Conservation (phyloP, 2,113 vertebrate species). For the Ceyx margarethae region DNA sequence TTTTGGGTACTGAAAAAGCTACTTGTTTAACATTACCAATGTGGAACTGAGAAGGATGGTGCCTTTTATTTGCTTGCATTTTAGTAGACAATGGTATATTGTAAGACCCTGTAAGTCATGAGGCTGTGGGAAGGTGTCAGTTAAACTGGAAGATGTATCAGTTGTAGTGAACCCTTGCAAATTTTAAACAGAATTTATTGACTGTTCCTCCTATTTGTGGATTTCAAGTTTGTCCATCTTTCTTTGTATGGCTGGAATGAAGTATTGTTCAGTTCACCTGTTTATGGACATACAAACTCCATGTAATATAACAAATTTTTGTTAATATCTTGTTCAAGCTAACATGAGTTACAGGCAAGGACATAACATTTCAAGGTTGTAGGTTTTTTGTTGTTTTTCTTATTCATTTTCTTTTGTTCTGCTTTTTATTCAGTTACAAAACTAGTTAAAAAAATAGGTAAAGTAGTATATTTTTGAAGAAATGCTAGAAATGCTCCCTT, state of each 20-base stretch:
- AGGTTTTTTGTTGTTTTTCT: background rate
- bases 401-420: background rate
- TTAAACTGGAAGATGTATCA: background rate
- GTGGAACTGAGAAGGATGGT: background rate
- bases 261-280: background rate
- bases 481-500: background rate
- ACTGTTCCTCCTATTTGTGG: background rate
- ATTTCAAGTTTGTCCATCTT: background rate
- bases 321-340: background rate
- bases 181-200: background rate
- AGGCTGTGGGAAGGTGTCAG: background rate
- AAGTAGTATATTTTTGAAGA: background rate
- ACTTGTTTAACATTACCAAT: background rate
- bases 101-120: background rate
- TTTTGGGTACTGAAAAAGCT: background rate
- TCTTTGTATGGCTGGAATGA: background rate
- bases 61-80: background rate
- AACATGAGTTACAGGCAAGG: background rate
- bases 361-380: background rate
- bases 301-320: background rate
- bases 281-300: background rate
- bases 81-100: background rate
- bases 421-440: background rate
- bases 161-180: background rate
- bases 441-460: background rate